These are phyloP conservation scores for Diarsia dahlii DNA, from an alignment of 2,888 invertebrate genomes.

Conservation along the genomic window DNA sequence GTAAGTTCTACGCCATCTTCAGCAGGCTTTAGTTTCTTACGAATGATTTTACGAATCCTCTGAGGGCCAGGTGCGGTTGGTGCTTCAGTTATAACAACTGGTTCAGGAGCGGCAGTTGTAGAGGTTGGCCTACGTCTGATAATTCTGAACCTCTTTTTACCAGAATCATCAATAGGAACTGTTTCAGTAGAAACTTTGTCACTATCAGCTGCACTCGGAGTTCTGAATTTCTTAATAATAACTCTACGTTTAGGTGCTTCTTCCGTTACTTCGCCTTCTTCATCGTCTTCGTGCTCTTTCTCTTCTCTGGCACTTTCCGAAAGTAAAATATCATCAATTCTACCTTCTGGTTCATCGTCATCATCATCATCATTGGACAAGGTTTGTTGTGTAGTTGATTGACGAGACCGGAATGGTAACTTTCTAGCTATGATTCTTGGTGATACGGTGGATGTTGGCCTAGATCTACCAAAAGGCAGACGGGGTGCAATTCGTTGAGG, in stretches of 20 bases:
- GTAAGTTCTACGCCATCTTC: constrained; percentile 77
- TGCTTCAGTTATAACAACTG: constrained; percentile 65
- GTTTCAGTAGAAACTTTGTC: constrained; percentile 74
- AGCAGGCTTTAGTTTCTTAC: constrained; percentile 81
- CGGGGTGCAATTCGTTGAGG: constrained; percentile 75
- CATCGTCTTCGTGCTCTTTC: constrained; percentile 86
- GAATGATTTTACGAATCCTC: constrained; percentile 83
- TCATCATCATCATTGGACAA: constrained; percentile 74
- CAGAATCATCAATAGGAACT: constrained; percentile 77
- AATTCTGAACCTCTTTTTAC: constrained; percentile 82
- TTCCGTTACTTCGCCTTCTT: constrained; percentile 65
- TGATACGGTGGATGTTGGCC: constrained; percentile 69
- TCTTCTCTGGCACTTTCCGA: constrained; percentile 89
- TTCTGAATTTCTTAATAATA: constrained; percentile 77
- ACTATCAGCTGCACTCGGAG: constrained; percentile 68
- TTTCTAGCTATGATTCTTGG: constrained; percentile 77
- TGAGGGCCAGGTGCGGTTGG: constrained; percentile 64
- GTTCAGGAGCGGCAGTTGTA: constrained; percentile 69
- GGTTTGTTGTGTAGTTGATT: constrained; percentile 75
- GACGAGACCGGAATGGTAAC: constrained; percentile 78
- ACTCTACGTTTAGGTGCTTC: constrained; percentile 76
- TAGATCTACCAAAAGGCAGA: constrained; percentile 78
- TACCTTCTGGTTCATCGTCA: constrained; percentile 80
- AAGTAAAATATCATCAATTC: constrained; percentile 83
- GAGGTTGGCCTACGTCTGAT: constrained; percentile 83